Evolutionary conservation across 1,140 invertebrate genomes (phyloP), one percentile per base, ranked within the genome.

Genomic region (Melitaea cinxia): DNA sequence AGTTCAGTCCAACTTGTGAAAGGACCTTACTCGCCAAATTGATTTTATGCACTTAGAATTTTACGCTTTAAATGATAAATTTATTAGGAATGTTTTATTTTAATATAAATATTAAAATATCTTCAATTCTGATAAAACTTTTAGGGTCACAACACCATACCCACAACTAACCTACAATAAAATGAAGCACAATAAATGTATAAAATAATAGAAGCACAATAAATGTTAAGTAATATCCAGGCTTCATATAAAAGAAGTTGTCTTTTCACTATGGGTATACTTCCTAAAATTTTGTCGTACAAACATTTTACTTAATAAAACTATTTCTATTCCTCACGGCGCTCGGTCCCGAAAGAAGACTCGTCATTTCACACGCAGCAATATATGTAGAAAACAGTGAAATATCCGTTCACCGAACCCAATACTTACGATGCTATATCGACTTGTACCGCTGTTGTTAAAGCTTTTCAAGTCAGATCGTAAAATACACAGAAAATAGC

Each of bases 371-470:
- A 55, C 49, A 62, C 52, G 26, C 52, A 62, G 37, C 35, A 17
- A 62, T 62, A 23, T 53, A 62, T 62, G 52, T 49, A 56, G 45
- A 62, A 39, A 57, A 56, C 49, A 63, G 47, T 54, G 45, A 68
- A 56, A 68, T 65, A 55, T 55, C 53, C 45, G 58, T 54, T 66
- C 66, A 67, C 63, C 58, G 56, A 65, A 70, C 65, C 65, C 72
- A 75, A 75, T 75, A 71, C 65, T 67, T 61, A 52, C 60, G 55
- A 57, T 75, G 66, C 70, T 57, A 3, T 70, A 65, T 69, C 67
- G 68, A 72, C 70, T 65, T 42, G 60, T 68, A 57, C 42, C 55
- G 39, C 35, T 49, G 19, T 57, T 30, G 33, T 57, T 14, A 47
- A 47, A 47, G 42, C 10, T 47, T 42, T 39, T 15, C 14, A 15